Evolutionary conservation across 2,888 invertebrate species (phyloP).

Genomic region (Morpho achilles): DNA sequence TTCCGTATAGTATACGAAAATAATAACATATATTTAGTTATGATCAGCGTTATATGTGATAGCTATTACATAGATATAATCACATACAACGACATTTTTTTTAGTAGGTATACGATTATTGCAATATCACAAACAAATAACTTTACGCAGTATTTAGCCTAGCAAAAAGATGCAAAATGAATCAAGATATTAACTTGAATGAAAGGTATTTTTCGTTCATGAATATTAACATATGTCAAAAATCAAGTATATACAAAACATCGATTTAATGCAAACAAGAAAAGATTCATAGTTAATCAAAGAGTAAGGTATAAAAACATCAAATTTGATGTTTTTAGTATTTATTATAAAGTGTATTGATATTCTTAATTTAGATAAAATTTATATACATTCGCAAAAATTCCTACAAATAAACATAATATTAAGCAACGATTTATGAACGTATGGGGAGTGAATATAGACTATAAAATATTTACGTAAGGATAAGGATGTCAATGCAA

Average conservation of each 20-base stretch:
- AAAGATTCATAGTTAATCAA: too few species aligned
- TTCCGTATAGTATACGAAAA: conserved; percentile 29
- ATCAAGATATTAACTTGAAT: conserved; percentile 26
- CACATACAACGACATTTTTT: neutral
- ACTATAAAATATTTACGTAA: too few species aligned
- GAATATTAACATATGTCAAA: conserved; percentile 24
- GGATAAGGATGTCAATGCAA: too few species aligned
- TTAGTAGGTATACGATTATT: conserved; percentile 4
- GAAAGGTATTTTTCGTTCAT: conserved; percentile 34
- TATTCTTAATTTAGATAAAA: too few species aligned
- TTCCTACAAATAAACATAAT: too few species aligned
- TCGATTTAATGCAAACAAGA: too few species aligned
- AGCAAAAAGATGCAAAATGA: conserved; percentile 20
- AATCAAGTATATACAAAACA: neutral
- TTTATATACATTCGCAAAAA: too few species aligned
- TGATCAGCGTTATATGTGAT: neutral
- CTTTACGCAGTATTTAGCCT: conserved; percentile 3
- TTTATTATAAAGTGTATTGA: too few species aligned
- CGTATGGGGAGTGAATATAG: too few species aligned
- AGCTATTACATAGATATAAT: neutral
- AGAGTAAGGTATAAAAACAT: too few species aligned
- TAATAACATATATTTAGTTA: neutral
- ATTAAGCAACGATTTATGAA: too few species aligned
- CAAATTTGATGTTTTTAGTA: too few species aligned
- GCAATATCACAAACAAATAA: conserved; percentile 1